Evolutionary conservation across 2,797 vertebrate species (phyloP).

Genomic region (Ispidina picta): DNA sequence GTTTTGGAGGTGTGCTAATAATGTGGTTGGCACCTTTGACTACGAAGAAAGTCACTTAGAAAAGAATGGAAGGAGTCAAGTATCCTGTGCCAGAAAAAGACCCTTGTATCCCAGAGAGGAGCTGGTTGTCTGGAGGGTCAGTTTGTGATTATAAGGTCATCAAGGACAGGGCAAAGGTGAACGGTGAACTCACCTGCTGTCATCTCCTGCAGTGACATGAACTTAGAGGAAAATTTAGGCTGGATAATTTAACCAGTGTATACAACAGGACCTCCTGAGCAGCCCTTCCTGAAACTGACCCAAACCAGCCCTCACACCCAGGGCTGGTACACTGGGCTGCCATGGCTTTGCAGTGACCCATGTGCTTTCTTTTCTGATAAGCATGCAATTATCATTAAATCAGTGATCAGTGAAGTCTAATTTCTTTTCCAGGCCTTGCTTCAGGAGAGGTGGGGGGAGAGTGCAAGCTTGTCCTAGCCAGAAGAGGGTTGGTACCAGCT

Average conservation of each 20-base stretch:
- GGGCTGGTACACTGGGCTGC: not conserved
- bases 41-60: not conserved
- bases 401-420: not conserved
- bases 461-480: not conserved
- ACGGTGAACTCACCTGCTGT: not conserved
- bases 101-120: not conserved
- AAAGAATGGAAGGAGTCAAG: not conserved
- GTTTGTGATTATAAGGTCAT: not conserved
- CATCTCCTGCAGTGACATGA: not conserved
- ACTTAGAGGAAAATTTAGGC: not conserved
- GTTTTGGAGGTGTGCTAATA: not conserved
- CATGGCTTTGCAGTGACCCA: not conserved
- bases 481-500: not conserved
- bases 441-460: not conserved
- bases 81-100: not conserved
- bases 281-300: not conserved
- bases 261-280: not conserved
- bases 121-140: not conserved
- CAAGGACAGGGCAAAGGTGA: not conserved
- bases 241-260: fast-evolving
- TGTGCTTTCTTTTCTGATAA: not conserved
- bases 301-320: not conserved
- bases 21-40: not conserved
- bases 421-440: not conserved
- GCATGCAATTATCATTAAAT: not conserved